Evolutionary conservation across 2,888 invertebrate genomes (phyloP).

Genomic region (Agapostemon virescens): DNA sequence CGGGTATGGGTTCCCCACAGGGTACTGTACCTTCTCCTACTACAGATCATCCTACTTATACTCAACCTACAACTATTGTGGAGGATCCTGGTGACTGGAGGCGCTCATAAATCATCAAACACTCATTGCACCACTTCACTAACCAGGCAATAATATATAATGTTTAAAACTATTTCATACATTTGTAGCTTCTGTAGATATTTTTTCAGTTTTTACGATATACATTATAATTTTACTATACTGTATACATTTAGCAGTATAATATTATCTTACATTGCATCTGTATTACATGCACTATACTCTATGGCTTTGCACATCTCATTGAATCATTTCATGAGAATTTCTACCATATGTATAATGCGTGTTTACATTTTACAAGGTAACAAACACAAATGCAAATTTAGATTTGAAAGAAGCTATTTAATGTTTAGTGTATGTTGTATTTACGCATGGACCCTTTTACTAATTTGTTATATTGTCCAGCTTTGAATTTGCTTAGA

Average conservation of each 20-base stretch:
- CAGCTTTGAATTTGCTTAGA: background rate
- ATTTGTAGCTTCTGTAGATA: constrained; percentile 37
- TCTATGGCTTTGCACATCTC: background rate
- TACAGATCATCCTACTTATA: constrained; percentile 84
- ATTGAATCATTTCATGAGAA: background rate
- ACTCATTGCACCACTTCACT: constrained; percentile 77
- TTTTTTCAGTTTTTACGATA: constrained; percentile 11
- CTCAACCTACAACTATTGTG: constrained; percentile 87
- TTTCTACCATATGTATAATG: constrained; percentile 9
- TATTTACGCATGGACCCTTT: background rate
- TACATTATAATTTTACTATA: constrained; percentile 5
- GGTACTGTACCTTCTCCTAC: constrained; percentile 83
- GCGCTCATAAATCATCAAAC: constrained; percentile 88
- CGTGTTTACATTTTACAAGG: constrained; percentile 14
- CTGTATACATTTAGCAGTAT: background rate
- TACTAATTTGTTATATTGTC: background rate
- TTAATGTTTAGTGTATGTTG: constrained; percentile 6
- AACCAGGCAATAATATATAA: constrained; percentile 79
- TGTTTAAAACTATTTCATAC: constrained; percentile 66
- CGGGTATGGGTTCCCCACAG: constrained; percentile 84
- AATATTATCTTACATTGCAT: background rate
- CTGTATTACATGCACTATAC: background rate
- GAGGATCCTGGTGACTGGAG: constrained; percentile 97
- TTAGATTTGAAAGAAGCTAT: constrained; percentile 3
- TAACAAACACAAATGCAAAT: constrained; percentile 2